Evolutionary conservation across 2,797 vertebrate species (phyloP), one percentile per base, ranked within the genome.

Genomic region (Varecia variegata): DNA sequence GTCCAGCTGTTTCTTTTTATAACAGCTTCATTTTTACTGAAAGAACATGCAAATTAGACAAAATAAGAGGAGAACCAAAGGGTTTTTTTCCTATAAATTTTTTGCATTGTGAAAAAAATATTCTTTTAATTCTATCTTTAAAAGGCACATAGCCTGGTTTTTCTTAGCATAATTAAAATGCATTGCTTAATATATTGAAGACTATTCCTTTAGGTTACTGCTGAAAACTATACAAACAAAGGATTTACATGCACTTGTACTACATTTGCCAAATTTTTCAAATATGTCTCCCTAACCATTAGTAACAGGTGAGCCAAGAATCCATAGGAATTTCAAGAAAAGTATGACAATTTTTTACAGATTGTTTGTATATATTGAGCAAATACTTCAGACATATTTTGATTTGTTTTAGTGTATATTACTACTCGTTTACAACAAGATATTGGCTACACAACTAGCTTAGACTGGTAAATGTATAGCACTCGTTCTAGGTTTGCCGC

Each of bases 1-100:
- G 95, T 68, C 65, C 96, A 96, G 73, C 79, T 96, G 83, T 21
- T 91, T 84, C 76, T 71, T 77, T 83, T n/a, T 74, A 21, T 85
- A 50, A 58, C 0, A 43, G 7, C 60, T 96, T 92, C n/a, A 47
- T 21, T 93, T 89, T 82, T 73, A 73, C 20, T 90, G 7, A 74
- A 95, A 76, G 7, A 94, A 0, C 15, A 62, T 62, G 18, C 18
- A 79, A 47, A 65, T 96, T 79, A 79, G 30, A 58, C 4, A 60
- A 47, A 90, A 8, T 74, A 45, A 74, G 81, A 87, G 56, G 54
- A 38, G n/a, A 40, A n/a, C 54, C 21, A 38, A 88, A 7, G 47
- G 9, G 32, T 56, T 45, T 62, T 20, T 91, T 40, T 60, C 54
- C 30, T 65, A 88, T 58, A 86, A 71, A 50, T 45, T 62, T 70